Conservation (phyloP, 2,797 vertebrate genomes). For the Hypotaenidia okinawae region DNA sequence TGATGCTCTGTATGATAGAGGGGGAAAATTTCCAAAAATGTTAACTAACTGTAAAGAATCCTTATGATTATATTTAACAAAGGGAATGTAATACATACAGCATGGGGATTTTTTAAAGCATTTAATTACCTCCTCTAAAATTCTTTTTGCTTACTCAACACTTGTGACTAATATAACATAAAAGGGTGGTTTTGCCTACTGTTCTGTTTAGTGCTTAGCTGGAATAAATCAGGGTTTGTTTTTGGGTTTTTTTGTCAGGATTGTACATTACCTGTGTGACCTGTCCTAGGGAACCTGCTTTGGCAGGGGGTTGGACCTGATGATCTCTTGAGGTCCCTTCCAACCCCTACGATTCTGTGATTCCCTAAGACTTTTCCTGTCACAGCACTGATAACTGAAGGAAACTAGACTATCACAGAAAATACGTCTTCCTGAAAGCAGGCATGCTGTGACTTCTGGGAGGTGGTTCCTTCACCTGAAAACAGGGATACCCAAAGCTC, state of each 20-base stretch:
- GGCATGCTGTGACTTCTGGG: background rate
- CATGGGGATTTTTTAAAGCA: background rate
- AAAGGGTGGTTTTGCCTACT: background rate
- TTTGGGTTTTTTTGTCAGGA: background rate
- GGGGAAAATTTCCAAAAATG: background rate
- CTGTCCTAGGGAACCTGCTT: no score
- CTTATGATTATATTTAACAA: background rate
- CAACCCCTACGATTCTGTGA: no score
- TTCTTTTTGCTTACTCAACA: background rate
- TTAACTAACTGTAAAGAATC: slow-evolving; percentile 11
- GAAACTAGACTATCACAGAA: background rate
- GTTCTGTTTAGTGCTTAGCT: background rate
- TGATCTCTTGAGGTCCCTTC: no score
- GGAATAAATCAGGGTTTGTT: background rate
- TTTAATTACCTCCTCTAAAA: background rate
- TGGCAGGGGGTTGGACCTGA: no score
- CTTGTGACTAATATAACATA: background rate
- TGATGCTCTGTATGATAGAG: background rate
- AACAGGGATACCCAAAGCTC: background rate
- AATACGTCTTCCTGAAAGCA: background rate
- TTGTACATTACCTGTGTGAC: no score
- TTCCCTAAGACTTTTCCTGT: background rate
- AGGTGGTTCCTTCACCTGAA: background rate
- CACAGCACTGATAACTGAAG: background rate
- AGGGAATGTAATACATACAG: background rate